A percentile compares a stretch with the other conserved stretches of the same genome.
Conservation (phyloP, 2,113 vertebrate genomes). For the Promerops cafer region DNA sequence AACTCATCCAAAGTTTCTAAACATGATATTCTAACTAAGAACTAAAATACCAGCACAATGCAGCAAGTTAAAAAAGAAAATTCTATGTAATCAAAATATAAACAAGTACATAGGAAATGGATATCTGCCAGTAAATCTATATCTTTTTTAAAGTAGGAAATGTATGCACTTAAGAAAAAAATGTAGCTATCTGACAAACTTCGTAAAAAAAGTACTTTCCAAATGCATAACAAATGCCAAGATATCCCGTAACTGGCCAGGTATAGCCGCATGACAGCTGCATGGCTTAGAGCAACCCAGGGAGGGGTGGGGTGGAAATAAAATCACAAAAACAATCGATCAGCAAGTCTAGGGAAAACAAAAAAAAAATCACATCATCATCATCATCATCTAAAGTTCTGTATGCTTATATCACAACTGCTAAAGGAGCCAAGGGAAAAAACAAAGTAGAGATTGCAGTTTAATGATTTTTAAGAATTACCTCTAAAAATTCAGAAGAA, state of each 20-base stretch:
- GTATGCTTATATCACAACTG: constrained; percentile 52
- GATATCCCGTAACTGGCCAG: constrained; percentile 63
- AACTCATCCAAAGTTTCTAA: constrained; percentile 78
- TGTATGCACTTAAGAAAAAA: constrained; percentile 64
- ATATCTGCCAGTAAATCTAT: constrained; percentile 67
- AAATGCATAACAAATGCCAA: constrained; percentile 68
- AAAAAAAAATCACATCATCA: constrained; percentile 24
- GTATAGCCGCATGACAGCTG: constrained; percentile 60
- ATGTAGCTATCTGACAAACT: constrained; percentile 53
- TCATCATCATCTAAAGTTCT: constrained; percentile 49
- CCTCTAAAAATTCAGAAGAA: constrained; percentile 45
- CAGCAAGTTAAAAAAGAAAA: constrained; percentile 72
- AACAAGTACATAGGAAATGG: constrained; percentile 75
- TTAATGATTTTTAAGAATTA: constrained; percentile 50
- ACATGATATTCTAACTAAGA: constrained; percentile 66
- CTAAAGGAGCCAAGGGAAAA: neutral
- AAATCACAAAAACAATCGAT: constrained; percentile 8
- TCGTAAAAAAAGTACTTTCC: constrained; percentile 45
- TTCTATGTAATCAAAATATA: constrained; percentile 75
- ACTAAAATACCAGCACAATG: constrained; percentile 74
- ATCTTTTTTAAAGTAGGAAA: constrained; percentile 66
- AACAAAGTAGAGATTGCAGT: constrained; percentile 1
- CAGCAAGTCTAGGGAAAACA: neutral
- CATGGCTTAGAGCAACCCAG: constrained; percentile 38
- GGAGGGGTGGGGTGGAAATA: neutral